These are phyloP conservation scores for Sapajus apella DNA, from an alignment of 2,113 vertebrate species.

Conservation along the genomic window DNA sequence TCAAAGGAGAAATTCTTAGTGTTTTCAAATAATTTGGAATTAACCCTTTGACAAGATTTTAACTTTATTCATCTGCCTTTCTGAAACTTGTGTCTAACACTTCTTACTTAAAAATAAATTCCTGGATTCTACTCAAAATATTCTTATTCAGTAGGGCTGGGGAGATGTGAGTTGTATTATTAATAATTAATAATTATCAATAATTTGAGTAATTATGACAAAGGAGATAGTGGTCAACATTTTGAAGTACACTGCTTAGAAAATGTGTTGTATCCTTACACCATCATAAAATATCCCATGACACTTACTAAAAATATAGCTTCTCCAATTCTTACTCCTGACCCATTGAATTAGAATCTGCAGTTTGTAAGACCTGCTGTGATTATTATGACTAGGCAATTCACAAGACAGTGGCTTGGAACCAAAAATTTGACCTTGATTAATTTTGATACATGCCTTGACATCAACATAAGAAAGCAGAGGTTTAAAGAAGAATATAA, in stretches of 20 bases:
- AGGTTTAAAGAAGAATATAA: background rate
- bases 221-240: background rate
- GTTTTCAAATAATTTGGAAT: constrained; percentile 17
- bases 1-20: background rate
- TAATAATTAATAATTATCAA: background rate
- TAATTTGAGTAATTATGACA: background rate
- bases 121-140: background rate
- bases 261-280: background rate
- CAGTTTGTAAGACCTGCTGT: background rate
- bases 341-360: background rate
- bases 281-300: background rate
- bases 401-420: background rate
- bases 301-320: background rate
- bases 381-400: background rate
- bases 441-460: constrained; percentile 18
- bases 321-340: background rate
- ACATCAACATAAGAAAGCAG: background rate
- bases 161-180: background rate
- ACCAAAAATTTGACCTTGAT: constrained; percentile 25
- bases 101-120: background rate
- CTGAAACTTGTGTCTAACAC: background rate
- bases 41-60: background rate
- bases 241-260: background rate
- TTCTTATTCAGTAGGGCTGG: background rate
- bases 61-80: background rate